Evolutionary conservation across 1,140 invertebrate species (phyloP).

Genomic region (Anoplophora glabripennis): DNA sequence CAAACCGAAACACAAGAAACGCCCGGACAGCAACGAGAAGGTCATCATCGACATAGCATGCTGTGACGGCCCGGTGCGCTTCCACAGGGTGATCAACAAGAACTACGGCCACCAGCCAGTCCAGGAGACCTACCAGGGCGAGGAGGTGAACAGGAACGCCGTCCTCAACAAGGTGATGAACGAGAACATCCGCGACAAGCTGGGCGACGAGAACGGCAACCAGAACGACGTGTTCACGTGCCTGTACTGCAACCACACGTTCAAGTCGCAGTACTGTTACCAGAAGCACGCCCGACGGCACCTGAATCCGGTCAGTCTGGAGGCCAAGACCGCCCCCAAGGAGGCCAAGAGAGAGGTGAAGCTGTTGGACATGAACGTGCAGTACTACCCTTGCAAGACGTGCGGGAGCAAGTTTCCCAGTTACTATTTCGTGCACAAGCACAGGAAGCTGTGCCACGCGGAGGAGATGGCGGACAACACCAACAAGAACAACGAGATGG

Average conservation of each 20-base stretch:
- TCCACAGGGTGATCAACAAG: slow-evolving; percentile 73
- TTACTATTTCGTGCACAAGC: slow-evolving; percentile 92
- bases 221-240: slow-evolving; percentile 61
- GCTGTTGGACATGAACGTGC: slow-evolving; percentile 74
- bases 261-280: slow-evolving; percentile 80
- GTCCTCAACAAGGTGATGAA: slow-evolving; percentile 52
- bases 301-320: slow-evolving; percentile 54
- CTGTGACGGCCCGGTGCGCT: slow-evolving; percentile 82
- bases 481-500: slow-evolving; percentile 44
- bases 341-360: slow-evolving; percentile 56
- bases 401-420: slow-evolving; percentile 89
- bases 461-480: slow-evolving; percentile 53
- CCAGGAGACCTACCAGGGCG: slow-evolving; percentile 37
- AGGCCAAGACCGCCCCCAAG: slow-evolving; percentile 34
- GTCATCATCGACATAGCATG: slow-evolving; percentile 78
- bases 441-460: slow-evolving; percentile 79
- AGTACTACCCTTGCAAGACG: slow-evolving; percentile 90
- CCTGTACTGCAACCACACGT: slow-evolving; percentile 74
- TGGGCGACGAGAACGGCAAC: slow-evolving; percentile 40
- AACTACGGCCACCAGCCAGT: slow-evolving; percentile 59
- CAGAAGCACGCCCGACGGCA: slow-evolving; percentile 75
- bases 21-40: slow-evolving; percentile 42
- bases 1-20: slow-evolving; percentile 21
- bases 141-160: slow-evolving; percentile 45
- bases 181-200: slow-evolving; percentile 49